Evolutionary conservation across 2,888 invertebrate genomes (phyloP).

Genomic region (Aporophyla nigra): DNA sequence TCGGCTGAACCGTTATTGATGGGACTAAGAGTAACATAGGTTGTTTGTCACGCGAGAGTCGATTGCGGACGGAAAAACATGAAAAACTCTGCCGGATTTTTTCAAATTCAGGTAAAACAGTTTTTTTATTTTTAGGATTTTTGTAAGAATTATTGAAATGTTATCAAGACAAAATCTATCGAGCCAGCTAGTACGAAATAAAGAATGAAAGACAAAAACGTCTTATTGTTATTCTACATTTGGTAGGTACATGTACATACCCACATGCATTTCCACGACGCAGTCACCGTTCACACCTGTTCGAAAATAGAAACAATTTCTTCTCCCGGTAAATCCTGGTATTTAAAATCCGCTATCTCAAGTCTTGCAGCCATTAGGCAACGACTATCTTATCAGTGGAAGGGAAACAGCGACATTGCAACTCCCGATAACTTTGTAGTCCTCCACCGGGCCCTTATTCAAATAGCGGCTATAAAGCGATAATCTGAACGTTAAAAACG

Average conservation of each 20-base stretch:
- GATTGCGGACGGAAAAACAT: too few species aligned
- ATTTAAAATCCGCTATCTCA: constrained; percentile 19
- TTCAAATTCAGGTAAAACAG: too few species aligned
- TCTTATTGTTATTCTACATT: not conserved
- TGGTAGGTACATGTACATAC: not conserved
- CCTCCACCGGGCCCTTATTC: constrained; percentile 58
- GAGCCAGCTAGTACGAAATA: not conserved
- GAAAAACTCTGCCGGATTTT: too few species aligned
- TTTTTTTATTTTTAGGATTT: too few species aligned
- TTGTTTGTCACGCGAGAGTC: too few species aligned
- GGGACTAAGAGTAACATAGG: too few species aligned
- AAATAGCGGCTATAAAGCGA: constrained; percentile 60
- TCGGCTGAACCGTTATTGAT: too few species aligned
- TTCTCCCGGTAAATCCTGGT: not conserved
- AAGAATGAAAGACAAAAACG: not conserved
- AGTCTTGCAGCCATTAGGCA: constrained; percentile 18
- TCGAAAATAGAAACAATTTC: not conserved
- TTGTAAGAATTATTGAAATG: too few species aligned
- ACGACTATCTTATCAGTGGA: constrained; percentile 23
- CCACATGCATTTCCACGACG: not conserved
- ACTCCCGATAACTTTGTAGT: constrained; percentile 54
- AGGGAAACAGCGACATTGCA: constrained; percentile 19
- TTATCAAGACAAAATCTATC: too few species aligned
- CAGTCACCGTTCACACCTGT: too few species aligned
- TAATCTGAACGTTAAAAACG: constrained; percentile 59